Base-by-base conservation (phyloP, 2,888 invertebrate genomes). In the Cephus runcator region DNA sequence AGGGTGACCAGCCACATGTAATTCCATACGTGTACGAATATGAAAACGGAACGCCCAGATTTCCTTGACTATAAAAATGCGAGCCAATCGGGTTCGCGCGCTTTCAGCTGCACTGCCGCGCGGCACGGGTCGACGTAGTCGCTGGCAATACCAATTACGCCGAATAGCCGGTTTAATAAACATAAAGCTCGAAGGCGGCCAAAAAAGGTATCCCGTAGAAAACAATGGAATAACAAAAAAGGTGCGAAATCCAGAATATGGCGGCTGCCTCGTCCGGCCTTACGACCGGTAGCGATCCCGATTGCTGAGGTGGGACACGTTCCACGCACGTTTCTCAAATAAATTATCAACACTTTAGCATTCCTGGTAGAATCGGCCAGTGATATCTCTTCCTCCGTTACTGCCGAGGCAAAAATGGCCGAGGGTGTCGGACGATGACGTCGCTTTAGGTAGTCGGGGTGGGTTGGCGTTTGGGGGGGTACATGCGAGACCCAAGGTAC, bases 261-360 rank as follows among this genome's bases (percentile, higher is more conserved):
- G 85, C 75, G 79, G 80, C 75, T 71, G 75, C 79, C 31, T 75
- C 75, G 69, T 77, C 71, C 73, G 69, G 77, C 77, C 56, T n/a
- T 80, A 81, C 79, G 81, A 81, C 80, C 79, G 33, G 68, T 77
- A 71, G 71, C 71, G 71, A 31, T 68, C 76, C 74, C 75, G 77
- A 71, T 73, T 76, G 78, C 73, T 75, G 76, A 77, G 77, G 71
- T 77, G 87, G 86, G 86, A 84, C 90, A 90, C 90, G 90, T 90
- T 89, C 89, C 85, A 81, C 83, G 89, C 85, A 89, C 90, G 89
- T 86, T 86, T 88, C 84, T 86, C 87, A 90, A 90, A 90, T 90
- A 90, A 88, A 89, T 88, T 87, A 87, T 88, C 82, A 77, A 79
- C 84, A 82, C 69, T 75, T 80, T 79, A 83, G 85, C 83, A 87